Evolutionary conservation across 2,888 invertebrate species (phyloP).

Genomic region (Trissolcus brochymenae): DNA sequence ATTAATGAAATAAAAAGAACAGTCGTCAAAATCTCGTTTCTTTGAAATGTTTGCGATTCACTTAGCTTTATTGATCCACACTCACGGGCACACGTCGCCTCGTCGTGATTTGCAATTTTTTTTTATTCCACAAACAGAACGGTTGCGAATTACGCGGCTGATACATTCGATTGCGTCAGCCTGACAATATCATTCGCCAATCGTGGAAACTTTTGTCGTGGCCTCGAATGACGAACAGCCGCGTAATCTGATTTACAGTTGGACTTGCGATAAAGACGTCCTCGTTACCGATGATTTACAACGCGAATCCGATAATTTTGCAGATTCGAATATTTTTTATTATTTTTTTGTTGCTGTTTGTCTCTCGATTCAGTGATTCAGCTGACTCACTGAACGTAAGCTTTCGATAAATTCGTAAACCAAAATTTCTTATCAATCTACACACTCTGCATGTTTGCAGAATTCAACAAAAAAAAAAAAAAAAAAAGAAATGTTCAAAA

Average conservation of each 20-base stretch:
- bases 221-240: conserved; percentile 26
- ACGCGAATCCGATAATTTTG: conserved; percentile 39
- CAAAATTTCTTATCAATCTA: too few species aligned
- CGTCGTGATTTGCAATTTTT: not conserved
- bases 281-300: conserved; percentile 52
- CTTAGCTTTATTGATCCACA: not conserved
- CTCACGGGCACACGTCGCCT: not conserved
- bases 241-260: conserved; percentile 52
- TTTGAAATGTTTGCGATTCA: too few species aligned
- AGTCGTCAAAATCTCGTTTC: conserved; percentile 4
- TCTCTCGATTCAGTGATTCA: conserved; percentile 68
- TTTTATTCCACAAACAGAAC: not conserved
- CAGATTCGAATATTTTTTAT: conserved; percentile 49
- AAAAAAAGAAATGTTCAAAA: too few species aligned
- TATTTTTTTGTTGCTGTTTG: conserved; percentile 46
- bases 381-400: conserved; percentile 36
- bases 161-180: conserved; percentile 17
- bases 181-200: conserved; percentile 14
- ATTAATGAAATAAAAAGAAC: not conserved
- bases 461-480: not conserved
- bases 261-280: conserved; percentile 36
- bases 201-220: conserved; percentile 54
- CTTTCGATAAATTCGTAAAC: too few species aligned
- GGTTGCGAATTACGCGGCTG: not conserved
- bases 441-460: not conserved